Percentiles rank a stretch among this genome's conserved stretches.
Evolutionary conservation across 2,888 invertebrate genomes (phyloP).

Genomic region (Piscicola geometra): DNA sequence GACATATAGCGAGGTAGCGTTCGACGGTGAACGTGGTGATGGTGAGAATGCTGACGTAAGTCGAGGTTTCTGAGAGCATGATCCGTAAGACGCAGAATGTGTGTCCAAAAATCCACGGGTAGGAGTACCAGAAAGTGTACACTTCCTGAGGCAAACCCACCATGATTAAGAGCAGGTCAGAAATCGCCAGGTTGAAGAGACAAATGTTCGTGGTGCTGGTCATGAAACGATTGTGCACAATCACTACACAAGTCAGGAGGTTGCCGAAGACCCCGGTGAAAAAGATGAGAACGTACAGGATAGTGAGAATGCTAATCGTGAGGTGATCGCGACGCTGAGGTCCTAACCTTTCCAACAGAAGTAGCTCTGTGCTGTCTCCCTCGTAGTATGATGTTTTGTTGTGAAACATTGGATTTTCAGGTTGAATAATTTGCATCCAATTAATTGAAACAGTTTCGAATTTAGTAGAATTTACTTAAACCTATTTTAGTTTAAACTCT

Average conservation of each 20-base stretch:
- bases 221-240: conserved; percentile 73
- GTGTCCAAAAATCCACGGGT: conserved; percentile 65
- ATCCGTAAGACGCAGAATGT: conserved; percentile 67
- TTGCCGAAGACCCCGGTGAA: conserved; percentile 79
- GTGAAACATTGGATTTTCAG: too few species aligned
- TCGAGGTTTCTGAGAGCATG: conserved; percentile 74
- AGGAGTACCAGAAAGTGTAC: conserved; percentile 58
- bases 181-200: conserved; percentile 80
- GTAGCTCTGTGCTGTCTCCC: not conserved
- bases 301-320: conserved; percentile 45
- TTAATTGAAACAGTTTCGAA: too few species aligned
- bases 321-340: conserved; percentile 38
- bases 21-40: conserved; percentile 84
- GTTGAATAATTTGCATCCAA: too few species aligned
- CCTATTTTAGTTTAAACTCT: too few species aligned
- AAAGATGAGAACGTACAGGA: conserved; percentile 66
- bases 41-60: conserved; percentile 65
- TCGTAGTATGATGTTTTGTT: too few species aligned
- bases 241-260: conserved; percentile 78
- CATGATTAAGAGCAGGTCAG: conserved; percentile 69
- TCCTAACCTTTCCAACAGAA: conserved; percentile 37
- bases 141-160: conserved; percentile 78
- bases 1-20: conserved; percentile 77
- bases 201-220: conserved; percentile 88
- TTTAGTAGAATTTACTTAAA: too few species aligned